Conservation (phyloP, 2,797 vertebrate species). For the Oreochromis mossambicus region DNA sequence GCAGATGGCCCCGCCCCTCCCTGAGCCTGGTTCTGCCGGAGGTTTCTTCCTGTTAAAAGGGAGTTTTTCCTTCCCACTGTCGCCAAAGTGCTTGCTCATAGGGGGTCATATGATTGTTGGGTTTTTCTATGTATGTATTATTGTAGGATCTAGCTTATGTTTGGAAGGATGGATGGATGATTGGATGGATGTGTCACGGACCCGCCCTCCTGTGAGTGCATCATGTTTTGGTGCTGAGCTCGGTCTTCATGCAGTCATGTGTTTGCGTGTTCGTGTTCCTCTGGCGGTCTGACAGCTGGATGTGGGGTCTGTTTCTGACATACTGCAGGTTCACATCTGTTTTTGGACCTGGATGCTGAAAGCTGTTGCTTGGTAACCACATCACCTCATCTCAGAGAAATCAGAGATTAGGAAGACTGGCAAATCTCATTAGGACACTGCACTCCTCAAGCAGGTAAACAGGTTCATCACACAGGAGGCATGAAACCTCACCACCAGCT, state of each 20-base stretch:
- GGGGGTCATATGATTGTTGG: too few relatives aligned
- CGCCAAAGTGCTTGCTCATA: too few relatives aligned
- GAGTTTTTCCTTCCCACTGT: too few relatives aligned
- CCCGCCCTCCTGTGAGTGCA: neutral
- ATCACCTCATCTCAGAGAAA: neutral
- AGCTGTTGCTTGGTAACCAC: constrained; percentile 23
- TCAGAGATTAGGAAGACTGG: constrained; percentile 10
- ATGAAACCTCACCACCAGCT: neutral
- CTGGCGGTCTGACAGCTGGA: neutral
- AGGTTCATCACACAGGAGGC: neutral
- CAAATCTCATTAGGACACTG: neutral
- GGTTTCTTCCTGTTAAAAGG: too few relatives aligned
- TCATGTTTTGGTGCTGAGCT: neutral
- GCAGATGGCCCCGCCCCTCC: too few relatives aligned
- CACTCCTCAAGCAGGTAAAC: neutral
- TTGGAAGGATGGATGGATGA: neutral
- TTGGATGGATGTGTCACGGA: neutral
- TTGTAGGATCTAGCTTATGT: fast-evolving
- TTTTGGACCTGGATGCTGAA: neutral
- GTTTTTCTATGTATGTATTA: fast-evolving
- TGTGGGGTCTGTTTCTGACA: neutral
- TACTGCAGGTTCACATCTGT: neutral
- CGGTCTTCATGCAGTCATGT: neutral
- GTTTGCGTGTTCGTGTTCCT: neutral
- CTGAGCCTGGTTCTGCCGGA: too few relatives aligned